A percentile compares a stretch with the other conserved stretches of the same genome.
These are phyloP conservation scores for Acromyrmex echinatior DNA, from an alignment of 1,140 invertebrate species.

Conservation along the genomic window DNA sequence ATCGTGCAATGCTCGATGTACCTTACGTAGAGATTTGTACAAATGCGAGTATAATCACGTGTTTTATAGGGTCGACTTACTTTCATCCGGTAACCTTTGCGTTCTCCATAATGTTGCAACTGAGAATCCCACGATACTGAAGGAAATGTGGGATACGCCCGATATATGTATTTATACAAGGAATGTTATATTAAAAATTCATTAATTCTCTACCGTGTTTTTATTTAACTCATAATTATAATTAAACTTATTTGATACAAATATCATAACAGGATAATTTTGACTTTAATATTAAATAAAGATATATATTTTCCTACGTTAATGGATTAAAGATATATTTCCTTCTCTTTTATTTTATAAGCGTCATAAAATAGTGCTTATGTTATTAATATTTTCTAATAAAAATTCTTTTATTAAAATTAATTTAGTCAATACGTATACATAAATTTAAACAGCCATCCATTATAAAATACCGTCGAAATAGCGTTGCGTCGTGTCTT, in stretches of 20 bases:
- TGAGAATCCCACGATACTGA: constrained; percentile 66
- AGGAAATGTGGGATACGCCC: constrained; percentile 48
- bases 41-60: constrained; percentile 69
- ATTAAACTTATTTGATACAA: constrained; percentile 12
- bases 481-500: neutral
- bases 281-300: neutral
- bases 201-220: neutral
- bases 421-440: neutral
- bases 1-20: constrained; percentile 35
- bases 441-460: neutral
- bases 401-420: neutral
- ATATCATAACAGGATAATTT: neutral
- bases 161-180: constrained; percentile 28
- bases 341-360: neutral
- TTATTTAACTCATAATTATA: neutral
- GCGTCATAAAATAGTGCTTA: neutral
- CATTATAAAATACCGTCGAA: neutral
- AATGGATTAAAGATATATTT: neutral
- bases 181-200: neutral
- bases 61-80: constrained; percentile 71
- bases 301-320: neutral
- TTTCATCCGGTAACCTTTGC: constrained; percentile 83
- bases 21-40: constrained; percentile 56
- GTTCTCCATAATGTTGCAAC: constrained; percentile 68
- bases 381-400: neutral